Evolutionary conservation across 1,140 invertebrate species (phyloP), one percentile per base, ranked within the genome.

Genomic region (Diabrotica undecimpunctata): DNA sequence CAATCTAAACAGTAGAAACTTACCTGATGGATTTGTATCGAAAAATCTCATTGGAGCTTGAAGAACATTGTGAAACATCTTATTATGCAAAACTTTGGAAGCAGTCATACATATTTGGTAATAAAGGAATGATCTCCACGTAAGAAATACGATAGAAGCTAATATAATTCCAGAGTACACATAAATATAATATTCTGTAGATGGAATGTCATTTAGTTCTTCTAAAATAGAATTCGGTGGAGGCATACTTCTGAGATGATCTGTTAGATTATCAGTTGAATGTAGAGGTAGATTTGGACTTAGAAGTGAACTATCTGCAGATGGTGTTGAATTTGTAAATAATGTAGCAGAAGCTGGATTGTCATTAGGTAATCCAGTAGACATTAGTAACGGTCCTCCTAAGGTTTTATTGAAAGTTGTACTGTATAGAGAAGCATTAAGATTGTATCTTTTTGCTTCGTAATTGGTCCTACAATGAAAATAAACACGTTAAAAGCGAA

Each of bases 41-140:
- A 88, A 89, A 74, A 88, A 88, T n/a, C 77, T 73, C 82, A 88
- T 86, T 5, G 85, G 83, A 0, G 90, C 85, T 68, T 86, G 81
- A 5, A 95, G 72, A 70, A 95, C 82, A 66, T 87, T 87, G 13
- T 81, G 78, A 75, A 96, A 96, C 92, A 96, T 95, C 0, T 79
- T 81, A 75, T 94, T 88, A 75, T 97, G 94, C 6, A 97, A 80
- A 35, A 82, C 86, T 64, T 85, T 84, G 0, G 92, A 94, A 0
- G 93, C 84, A n/a, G 84, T 88, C 85, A 94, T 90, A 71, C 90
- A 92, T 7, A 93, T 81, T 70, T 86, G 85, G 79, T 94, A 94
- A 78, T 93, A 95, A 51, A 87, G 78, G 12, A 87, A 82, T 1
- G 85, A 86, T 25, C 88, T 80, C 0, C 82, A 76, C 1, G 87